These are phyloP conservation scores for Auanema sp. DNA, from an alignment of 2,888 invertebrate genomes.

Conservation along the genomic window DNA sequence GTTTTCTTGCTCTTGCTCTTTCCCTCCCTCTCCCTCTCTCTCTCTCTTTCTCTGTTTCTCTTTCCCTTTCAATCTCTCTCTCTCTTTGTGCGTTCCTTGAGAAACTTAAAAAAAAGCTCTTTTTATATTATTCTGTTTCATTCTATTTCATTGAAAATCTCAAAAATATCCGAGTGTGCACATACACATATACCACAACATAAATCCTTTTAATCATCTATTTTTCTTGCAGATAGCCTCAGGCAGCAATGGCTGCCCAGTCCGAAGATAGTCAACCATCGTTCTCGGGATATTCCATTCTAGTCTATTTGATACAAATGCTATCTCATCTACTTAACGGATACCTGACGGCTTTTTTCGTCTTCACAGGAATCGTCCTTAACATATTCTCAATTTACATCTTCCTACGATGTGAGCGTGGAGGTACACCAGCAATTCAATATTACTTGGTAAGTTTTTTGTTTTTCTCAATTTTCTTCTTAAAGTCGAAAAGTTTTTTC, in stretches of 20 bases:
- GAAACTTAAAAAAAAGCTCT: neutral
- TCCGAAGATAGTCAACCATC: slow-evolving; percentile 3
- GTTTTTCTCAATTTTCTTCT: neutral
- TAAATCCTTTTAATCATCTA: no score
- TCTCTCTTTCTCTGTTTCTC: slow-evolving; percentile 9
- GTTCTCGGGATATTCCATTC: slow-evolving; percentile 13
- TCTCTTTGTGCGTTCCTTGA: neutral
- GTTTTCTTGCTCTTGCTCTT: neutral
- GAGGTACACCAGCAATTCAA: slow-evolving; percentile 59
- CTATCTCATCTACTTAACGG: slow-evolving; percentile 60
- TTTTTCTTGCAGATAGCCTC: slow-evolving; percentile 2
- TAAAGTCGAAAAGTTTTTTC: neutral
- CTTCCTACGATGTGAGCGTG: slow-evolving; percentile 53
- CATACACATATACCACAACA: no score
- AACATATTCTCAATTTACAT: slow-evolving; percentile 58
- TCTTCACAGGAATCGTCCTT: slow-evolving; percentile 54
- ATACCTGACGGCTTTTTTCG: slow-evolving; percentile 58
- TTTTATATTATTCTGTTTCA: neutral
- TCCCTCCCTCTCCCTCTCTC: slow-evolving; percentile 6
- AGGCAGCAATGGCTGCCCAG: slow-evolving; percentile 22
- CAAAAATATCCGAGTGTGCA: no score
- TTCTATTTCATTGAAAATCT: neutral
- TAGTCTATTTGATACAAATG: slow-evolving; percentile 38
- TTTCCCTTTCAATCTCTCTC: no score
- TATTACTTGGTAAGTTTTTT: slow-evolving; percentile 55